Evolutionary conservation across 2,888 invertebrate genomes (phyloP), one percentile per base, ranked within the genome.

Genomic region (Amphipoea lucens): DNA sequence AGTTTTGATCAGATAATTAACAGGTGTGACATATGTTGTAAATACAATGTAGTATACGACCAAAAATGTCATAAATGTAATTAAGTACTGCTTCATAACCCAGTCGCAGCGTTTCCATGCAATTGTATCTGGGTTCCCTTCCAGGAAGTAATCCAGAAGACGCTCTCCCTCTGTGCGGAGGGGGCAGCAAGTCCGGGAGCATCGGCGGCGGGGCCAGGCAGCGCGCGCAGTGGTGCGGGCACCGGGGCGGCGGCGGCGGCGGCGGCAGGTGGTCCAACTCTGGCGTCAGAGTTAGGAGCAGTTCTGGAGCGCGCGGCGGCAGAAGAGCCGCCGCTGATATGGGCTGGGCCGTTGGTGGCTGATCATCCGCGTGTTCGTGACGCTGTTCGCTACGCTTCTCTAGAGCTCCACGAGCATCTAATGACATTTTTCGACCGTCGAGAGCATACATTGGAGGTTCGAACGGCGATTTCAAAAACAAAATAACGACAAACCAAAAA

Each of bases 391-490:
- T 99, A 98, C 94, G 98, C 98, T 86, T 98, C 99, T 91, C 97
- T 99, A 63, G 99, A 99, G 94, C 98, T 99, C 87, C 98, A 99
- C 91, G 99, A 99, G 92, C 99, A 99, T 94, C 97, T 99, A 87
- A 99, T 99, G 94, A 99, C 99, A 0, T 99, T 99, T 94, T 98
- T 99, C 89, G 99, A 99, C 94, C 98, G 99, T 81, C 98, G 98
- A 90, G 99, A 99, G 93, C 99, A 99, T 91, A 98, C 98, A 0
- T 96, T 98, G 0, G 98, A 98, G 97, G 98, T 98, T 93, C 0
- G 11, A 6, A 20, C 17, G 14, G 11, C 7, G 20, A 3, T 40
- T 7, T 45, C 2, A 0, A 5, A 23, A 62, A 7, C 5, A 12
- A 51, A n/a, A 45, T 7, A 29, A 29, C 5, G 4, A 73, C 17